Percentiles rank a stretch among this genome's conserved stretches.
Evolutionary conservation across 53 echinoderm and acorn worm genomes (phyloP).

Genomic region (Mesocentrotus franciscanus): DNA sequence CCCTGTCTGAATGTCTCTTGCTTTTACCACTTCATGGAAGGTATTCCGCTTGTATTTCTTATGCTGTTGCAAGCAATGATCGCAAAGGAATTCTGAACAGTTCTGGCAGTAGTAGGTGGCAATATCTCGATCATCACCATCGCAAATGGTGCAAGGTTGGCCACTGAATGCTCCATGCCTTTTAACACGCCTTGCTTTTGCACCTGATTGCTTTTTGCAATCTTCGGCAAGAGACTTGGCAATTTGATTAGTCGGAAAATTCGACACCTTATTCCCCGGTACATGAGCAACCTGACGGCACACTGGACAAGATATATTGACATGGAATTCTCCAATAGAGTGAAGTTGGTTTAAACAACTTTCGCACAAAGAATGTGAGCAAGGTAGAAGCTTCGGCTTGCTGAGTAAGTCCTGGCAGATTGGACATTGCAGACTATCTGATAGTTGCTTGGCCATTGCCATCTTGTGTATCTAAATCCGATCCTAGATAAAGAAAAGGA

Average conservation of each 20-base stretch:
- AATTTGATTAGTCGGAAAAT: conserved; percentile 4
- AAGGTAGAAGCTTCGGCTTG: background rate
- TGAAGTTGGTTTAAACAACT: background rate
- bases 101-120: conserved; percentile 48
- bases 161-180: background rate
- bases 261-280: background rate
- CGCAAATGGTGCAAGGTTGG: conserved; percentile 15
- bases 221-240: background rate
- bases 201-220: background rate
- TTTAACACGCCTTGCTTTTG: no score
- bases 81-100: conserved; percentile 29
- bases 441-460: background rate
- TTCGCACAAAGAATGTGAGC: conserved; percentile 19
- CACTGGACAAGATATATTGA: background rate
- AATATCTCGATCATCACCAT: background rate
- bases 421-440: conserved; percentile 3
- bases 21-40: background rate
- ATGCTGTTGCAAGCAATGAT: background rate
- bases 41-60: background rate
- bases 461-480: background rate
- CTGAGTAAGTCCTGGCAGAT: background rate
- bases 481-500: no score
- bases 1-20: background rate
- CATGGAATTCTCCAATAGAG: background rate
- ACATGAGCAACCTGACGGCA: background rate